Conservation (phyloP, 2,797 vertebrate genomes). For the Micropoecilia bifurca region DNA sequence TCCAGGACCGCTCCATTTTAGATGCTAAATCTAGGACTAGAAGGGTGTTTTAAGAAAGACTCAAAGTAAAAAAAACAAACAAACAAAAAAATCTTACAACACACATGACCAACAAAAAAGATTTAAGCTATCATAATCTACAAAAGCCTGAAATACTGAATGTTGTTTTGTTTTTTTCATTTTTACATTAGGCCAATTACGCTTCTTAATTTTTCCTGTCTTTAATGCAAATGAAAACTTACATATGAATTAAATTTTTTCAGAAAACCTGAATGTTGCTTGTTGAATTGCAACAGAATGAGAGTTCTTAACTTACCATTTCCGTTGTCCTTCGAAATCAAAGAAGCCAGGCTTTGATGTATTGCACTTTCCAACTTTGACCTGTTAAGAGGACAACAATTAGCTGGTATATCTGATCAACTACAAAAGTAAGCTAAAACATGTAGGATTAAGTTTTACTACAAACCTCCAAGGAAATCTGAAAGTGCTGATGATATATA, state of each 20-base stretch:
- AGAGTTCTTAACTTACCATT: conserved; percentile 87
- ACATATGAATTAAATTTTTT: not conserved
- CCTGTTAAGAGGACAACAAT: conserved; percentile 77
- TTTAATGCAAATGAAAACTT: not conserved
- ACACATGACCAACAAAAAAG: not conserved
- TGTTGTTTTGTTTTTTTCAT: not conserved
- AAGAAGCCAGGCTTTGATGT: conserved; percentile 94
- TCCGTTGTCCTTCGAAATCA: conserved; percentile 98
- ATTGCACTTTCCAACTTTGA: conserved; percentile 93
- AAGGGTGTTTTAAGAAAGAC: not conserved
- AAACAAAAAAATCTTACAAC: not conserved
- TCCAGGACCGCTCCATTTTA: not conserved
- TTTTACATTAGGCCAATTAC: not conserved
- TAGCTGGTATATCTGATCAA: not conserved
- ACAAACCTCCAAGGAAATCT: not conserved
- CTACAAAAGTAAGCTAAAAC: not conserved
- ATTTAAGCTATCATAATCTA: not conserved
- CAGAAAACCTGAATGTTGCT: not conserved
- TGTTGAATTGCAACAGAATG: not conserved
- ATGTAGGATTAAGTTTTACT: not conserved
- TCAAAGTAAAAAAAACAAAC: not conserved
- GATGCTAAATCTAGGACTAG: not conserved
- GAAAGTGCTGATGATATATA: not conserved
- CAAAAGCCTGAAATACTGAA: not conserved
- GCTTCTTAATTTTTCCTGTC: not conserved